Base-by-base conservation (phyloP, 1,140 invertebrate species). In the Heterodera schachtii region DNA sequence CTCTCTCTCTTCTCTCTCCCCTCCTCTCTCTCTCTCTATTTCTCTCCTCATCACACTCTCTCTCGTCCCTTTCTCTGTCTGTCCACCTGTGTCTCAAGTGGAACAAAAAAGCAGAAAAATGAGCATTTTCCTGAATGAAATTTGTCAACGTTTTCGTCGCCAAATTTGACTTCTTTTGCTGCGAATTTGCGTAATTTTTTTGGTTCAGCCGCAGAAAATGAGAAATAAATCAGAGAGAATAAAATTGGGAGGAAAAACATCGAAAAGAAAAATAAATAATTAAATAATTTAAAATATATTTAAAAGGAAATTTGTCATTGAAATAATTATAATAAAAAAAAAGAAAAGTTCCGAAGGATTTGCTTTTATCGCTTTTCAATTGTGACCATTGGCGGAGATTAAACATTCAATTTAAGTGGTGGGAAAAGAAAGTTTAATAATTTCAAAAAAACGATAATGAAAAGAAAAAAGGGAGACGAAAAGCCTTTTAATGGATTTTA, bases 71-170 rank as follows among this genome's bases (percentile, higher is more conserved):
- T 21, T 75, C 21, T 44, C 57, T 21, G 57, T n/a, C 57, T 21
- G 57, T 31, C 47, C 60, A 46, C 41, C 41, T 47, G 52, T 78
- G 21, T 64, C 77, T 78, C 41, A 19, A 78, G 70, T 2, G 77
- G 77, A 2, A 78, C 77, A 69, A 66, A 78, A 46, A 78, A 78
- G 11, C 77, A 78, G 46, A 64, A 78, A 69, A 78, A 78, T 41
- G 77, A 44, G 47, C 77, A 78, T 43, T 70, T 78, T 31, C 31
- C 31, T 5, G 70, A 31, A 19, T 78, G 64, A 46, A 78, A 78
- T 46, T 78, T 78, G n/a, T 41, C 31, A 11, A 64, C 52, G 21
- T 78, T 78, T 44, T 64, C 49, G 44, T 78, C 77, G 70, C 64
- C 70, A 47, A 78, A 47, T 9, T 76, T 64, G 57, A 19, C 57